Conservation (phyloP, 2,113 vertebrate species). For the Propithecus coquereli region DNA sequence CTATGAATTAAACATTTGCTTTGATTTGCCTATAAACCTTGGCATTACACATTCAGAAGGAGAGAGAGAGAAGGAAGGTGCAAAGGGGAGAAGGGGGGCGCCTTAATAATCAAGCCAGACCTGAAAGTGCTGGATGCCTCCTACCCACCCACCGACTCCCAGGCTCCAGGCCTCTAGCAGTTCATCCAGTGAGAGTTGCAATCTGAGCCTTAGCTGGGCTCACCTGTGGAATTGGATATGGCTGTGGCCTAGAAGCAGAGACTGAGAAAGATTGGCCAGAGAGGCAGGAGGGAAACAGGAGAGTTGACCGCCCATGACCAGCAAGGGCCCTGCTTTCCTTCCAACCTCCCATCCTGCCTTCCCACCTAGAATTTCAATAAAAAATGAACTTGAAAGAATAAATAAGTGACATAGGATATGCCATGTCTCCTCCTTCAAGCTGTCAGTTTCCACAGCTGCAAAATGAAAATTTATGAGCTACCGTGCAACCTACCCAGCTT, state of each 20-base stretch:
- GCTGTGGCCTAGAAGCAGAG: background rate
- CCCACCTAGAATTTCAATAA: constrained; percentile 23
- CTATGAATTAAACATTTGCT: constrained; percentile 3
- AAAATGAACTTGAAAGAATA: constrained; percentile 36
- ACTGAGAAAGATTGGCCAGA: background rate
- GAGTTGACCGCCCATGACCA: background rate
- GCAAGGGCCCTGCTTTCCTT: background rate
- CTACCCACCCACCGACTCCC: background rate
- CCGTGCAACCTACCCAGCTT: background rate
- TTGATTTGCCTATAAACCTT: background rate
- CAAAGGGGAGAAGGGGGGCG: background rate
- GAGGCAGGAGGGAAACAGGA: background rate
- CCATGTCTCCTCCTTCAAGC: background rate
- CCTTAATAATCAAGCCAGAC: background rate
- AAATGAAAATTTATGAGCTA: background rate
- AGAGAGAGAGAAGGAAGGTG: background rate
- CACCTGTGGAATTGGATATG: background rate
- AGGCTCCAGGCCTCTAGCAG: background rate
- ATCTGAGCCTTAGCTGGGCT: background rate
- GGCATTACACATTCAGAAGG: background rate
- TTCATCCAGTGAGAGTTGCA: background rate
- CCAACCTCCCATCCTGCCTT: background rate
- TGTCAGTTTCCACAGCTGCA: background rate
- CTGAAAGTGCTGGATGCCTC: background rate
- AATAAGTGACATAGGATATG: background rate